These are phyloP conservation scores for Triplophysa bombifrons DNA, from an alignment of 2,797 vertebrate species.

Conservation along the genomic window DNA sequence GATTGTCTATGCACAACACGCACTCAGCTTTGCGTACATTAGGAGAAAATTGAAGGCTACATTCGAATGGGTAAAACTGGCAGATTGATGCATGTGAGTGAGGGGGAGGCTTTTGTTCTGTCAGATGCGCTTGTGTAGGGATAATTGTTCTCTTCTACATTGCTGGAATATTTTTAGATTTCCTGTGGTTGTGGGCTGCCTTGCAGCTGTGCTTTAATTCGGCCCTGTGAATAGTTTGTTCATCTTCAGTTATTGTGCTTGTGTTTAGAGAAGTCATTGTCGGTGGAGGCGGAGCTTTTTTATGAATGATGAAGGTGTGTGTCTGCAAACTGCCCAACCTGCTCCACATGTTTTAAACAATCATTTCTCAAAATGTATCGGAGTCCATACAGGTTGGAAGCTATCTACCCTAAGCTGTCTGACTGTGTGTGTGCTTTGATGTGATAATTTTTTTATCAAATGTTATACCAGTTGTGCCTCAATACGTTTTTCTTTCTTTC, in stretches of 20 bases:
- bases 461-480: background rate
- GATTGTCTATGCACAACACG: conserved; percentile 24
- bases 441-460: background rate
- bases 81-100: conserved; percentile 18
- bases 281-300: background rate
- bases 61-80: conserved; percentile 22
- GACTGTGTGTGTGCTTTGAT: background rate
- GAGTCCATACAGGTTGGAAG: background rate
- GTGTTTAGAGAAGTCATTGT: conserved; percentile 18
- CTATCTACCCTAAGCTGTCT: background rate
- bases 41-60: conserved; percentile 34
- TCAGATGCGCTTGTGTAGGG: conserved; percentile 35
- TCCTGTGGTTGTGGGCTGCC: conserved; percentile 7
- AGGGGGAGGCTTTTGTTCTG: conserved; percentile 23
- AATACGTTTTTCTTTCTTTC: background rate
- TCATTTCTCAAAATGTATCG: background rate
- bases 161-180: conserved; percentile 37
- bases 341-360: conserved; percentile 25
- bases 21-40: conserved; percentile 34
- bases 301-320: conserved; percentile 38
- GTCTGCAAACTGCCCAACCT: conserved; percentile 16
- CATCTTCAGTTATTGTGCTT: conserved; percentile 16
- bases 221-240: conserved; percentile 10
- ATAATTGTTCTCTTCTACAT: conserved; percentile 25
- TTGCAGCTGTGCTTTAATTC: conserved; percentile 35